Percentiles rank a stretch among this genome's conserved stretches.
Conservation (phyloP, 1,140 invertebrate species). For the Gryon sp. region DNA sequence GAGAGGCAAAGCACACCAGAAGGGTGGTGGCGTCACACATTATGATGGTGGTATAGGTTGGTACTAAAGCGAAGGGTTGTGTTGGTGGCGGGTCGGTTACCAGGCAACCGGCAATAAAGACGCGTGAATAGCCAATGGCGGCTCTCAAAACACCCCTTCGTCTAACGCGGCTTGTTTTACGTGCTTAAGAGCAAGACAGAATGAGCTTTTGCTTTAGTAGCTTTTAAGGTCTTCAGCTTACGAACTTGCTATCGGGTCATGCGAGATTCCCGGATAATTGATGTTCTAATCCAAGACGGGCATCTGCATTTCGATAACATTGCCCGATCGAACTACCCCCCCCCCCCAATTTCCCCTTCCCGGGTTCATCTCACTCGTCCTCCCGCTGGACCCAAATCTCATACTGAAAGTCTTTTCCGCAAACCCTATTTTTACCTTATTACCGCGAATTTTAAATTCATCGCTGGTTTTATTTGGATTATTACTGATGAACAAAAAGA, state of each 20-base stretch:
- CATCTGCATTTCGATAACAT: constrained; percentile 22
- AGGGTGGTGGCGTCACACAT: constrained; percentile 63
- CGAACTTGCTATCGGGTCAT: constrained; percentile 60
- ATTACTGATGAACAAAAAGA: too few relatives aligned
- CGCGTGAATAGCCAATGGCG: constrained; percentile 78
- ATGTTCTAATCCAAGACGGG: constrained; percentile 73
- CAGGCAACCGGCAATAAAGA: constrained; percentile 78
- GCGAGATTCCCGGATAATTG: constrained; percentile 70
- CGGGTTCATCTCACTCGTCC: too few relatives aligned
- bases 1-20: background rate
- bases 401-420: too few relatives aligned
- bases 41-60: constrained; percentile 65
- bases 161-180: constrained; percentile 77
- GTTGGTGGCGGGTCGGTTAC: constrained; percentile 75
- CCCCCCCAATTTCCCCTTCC: background rate
- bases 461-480: too few relatives aligned
- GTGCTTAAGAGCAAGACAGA: constrained; percentile 75
- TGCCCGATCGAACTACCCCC: background rate
- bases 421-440: constrained; percentile 47
- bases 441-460: too few relatives aligned
- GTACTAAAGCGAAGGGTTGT: constrained; percentile 68
- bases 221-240: constrained; percentile 77
- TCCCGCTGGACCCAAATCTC: too few relatives aligned
- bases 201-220: constrained; percentile 77
- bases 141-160: constrained; percentile 76